These are phyloP conservation scores for Agrochola litura DNA, from an alignment of 2,888 invertebrate species.

Conservation along the genomic window DNA sequence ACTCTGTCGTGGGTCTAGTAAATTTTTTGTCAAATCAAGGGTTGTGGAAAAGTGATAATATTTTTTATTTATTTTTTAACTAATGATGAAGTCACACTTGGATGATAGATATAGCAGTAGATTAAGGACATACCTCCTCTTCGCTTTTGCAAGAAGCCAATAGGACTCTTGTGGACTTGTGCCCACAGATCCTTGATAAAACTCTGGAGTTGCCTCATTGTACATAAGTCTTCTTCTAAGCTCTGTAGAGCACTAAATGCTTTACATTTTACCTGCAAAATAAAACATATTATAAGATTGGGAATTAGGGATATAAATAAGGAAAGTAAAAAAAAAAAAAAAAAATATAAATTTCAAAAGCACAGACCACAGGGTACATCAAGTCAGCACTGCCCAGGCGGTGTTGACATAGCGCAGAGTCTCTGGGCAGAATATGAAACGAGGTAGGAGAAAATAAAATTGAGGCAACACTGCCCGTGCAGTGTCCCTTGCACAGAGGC, in stretches of 20 bases:
- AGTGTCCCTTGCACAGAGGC: slow-evolving; percentile 36
- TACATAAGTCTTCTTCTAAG: slow-evolving; percentile 96
- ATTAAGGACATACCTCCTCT: slow-evolving; percentile 91
- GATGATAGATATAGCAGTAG: not conserved
- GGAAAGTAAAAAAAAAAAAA: not conserved
- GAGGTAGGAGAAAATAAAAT: not conserved
- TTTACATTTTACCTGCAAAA: slow-evolving; percentile 94
- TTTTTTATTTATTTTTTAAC: not conserved
- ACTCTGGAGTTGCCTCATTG: slow-evolving; percentile 94
- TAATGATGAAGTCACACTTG: not conserved
- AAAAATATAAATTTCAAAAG: slow-evolving; percentile 27
- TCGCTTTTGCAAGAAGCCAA: slow-evolving; percentile 95
- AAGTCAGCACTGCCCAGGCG: slow-evolving; percentile 59
- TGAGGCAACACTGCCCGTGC: slow-evolving; percentile 12
- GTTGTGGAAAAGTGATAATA: not conserved
- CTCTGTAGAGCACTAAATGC: slow-evolving; percentile 98
- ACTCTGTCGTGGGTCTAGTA: not conserved
- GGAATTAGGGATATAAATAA: not conserved
- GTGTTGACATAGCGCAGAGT: slow-evolving; percentile 54
- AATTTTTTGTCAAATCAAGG: not conserved
- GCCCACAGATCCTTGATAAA: slow-evolving; percentile 92
- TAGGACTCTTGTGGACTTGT: slow-evolving; percentile 96
- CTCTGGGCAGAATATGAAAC: slow-evolving; percentile 32
- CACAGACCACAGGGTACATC: slow-evolving; percentile 45
- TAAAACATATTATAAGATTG: slow-evolving; percentile 18